These are phyloP conservation scores for Megaustenia siamemsis DNA, from an alignment of 2,888 invertebrate genomes.

Conservation along the genomic window DNA sequence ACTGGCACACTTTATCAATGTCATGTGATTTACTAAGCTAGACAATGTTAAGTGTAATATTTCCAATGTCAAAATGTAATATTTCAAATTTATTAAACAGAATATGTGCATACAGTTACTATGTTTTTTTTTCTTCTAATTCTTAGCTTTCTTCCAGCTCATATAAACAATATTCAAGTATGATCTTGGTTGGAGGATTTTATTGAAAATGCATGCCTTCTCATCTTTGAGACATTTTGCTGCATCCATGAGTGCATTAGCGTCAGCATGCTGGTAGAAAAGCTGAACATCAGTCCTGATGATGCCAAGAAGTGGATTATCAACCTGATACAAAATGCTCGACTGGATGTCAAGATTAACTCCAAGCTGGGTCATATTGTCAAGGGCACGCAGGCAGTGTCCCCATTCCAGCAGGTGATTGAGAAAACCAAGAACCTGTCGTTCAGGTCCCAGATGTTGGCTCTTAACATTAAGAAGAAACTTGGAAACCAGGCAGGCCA, in stretches of 20 bases:
- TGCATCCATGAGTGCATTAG: conserved; percentile 99
- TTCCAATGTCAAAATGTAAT: too few relatives aligned
- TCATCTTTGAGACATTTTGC: conserved; percentile 99
- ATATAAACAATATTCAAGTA: too few relatives aligned
- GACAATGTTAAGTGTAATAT: too few relatives aligned
- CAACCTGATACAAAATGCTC: conserved; percentile 97
- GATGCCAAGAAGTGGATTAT: conserved; percentile 99
- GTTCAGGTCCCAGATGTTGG: conserved; percentile 96
- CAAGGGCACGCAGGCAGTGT: conserved; percentile 98
- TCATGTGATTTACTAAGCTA: too few relatives aligned
- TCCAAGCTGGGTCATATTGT: conserved; percentile 96
- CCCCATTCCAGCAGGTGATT: conserved; percentile 96
- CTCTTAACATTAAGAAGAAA: conserved; percentile 92
- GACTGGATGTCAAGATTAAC: conserved; percentile 99
- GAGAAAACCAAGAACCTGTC: conserved; percentile 98
- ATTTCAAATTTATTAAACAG: too few relatives aligned
- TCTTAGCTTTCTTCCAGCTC: too few relatives aligned
- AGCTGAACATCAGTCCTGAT: conserved; percentile 97
- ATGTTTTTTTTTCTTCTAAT: too few relatives aligned
- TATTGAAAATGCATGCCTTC: conserved; percentile 97
- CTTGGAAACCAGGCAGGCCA: conserved; percentile 50
- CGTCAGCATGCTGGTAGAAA: conserved; percentile 96
- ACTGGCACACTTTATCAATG: too few relatives aligned
- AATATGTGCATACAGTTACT: too few relatives aligned
- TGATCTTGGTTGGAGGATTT: conserved; percentile 97